Percentiles rank a stretch among this genome's conserved stretches.
Evolutionary conservation across 1,140 invertebrate species (phyloP).

Genomic region (Vollenhovia emeryi): DNA sequence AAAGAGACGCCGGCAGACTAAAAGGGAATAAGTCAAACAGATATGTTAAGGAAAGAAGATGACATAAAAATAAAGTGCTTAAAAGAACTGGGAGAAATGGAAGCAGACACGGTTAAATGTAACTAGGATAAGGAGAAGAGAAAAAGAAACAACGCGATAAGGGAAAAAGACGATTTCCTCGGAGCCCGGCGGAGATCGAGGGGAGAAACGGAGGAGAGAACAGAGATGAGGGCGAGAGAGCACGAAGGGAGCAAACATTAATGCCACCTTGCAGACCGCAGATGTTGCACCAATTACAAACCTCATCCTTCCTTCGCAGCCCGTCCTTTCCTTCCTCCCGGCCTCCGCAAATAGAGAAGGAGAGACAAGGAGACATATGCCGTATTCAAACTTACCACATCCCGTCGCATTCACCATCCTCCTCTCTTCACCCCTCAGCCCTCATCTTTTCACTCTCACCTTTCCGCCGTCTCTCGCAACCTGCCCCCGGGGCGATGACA

Average conservation of each 20-base stretch:
- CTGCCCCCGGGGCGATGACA: constrained; percentile 24
- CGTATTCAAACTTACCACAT: constrained; percentile 68
- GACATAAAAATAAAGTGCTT: constrained; percentile 52
- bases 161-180: constrained; percentile 24
- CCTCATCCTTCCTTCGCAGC: constrained; percentile 72
- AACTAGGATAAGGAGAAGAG: constrained; percentile 14
- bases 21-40: constrained; percentile 45
- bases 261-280: constrained; percentile 83
- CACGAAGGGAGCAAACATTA: constrained; percentile 81
- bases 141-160: constrained; percentile 21
- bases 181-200: not conserved
- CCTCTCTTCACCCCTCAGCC: constrained; percentile 11
- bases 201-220: not conserved
- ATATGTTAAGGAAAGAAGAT: constrained; percentile 45
- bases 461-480: constrained; percentile 44
- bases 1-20: constrained; percentile 7
- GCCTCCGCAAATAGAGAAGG: constrained; percentile 30
- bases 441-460: constrained; percentile 1
- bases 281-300: constrained; percentile 86
- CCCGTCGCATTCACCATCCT: constrained; percentile 37
- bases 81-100: constrained; percentile 37
- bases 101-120: constrained; percentile 40
- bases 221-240: constrained; percentile 14
- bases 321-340: constrained; percentile 34
- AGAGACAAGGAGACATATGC: constrained; percentile 64